Conservation (phyloP, 2,113 vertebrate species). For the Candoia aspera region DNA sequence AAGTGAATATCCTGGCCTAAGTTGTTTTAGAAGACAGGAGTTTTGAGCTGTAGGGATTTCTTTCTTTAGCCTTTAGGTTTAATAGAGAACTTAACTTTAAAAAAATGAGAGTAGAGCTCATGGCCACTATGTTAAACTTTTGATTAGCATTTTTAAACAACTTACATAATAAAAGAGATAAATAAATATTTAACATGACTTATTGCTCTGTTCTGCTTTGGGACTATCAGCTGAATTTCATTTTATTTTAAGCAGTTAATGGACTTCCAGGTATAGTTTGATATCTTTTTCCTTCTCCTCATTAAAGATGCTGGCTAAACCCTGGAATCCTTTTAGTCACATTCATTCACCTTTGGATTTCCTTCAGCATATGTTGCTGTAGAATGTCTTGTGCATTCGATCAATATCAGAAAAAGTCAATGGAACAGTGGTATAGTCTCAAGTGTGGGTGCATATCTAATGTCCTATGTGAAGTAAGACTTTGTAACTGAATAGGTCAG, state of each 20-base stretch:
- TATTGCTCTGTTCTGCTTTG: neutral
- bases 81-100: neutral
- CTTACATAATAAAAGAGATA: neutral
- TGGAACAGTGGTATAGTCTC: neutral
- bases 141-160: neutral
- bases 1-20: neutral
- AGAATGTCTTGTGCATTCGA: neutral
- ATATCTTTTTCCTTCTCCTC: neutral
- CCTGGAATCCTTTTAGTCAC: neutral
- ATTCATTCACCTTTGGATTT: neutral
- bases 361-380: neutral
- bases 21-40: neutral
- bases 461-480: neutral
- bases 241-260: neutral
- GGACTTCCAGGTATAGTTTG: neutral
- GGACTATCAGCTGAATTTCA: neutral
- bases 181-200: conserved; percentile 14
- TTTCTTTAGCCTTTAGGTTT: conserved; percentile 3
- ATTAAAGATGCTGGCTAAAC: neutral
- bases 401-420: neutral
- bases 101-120: neutral
- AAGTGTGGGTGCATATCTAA: neutral
- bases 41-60: conserved; percentile 4
- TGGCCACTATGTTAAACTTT: neutral
- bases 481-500: neutral